Evolutionary conservation across 2,797 vertebrate genomes (phyloP).

Genomic region (Tinamus major): DNA sequence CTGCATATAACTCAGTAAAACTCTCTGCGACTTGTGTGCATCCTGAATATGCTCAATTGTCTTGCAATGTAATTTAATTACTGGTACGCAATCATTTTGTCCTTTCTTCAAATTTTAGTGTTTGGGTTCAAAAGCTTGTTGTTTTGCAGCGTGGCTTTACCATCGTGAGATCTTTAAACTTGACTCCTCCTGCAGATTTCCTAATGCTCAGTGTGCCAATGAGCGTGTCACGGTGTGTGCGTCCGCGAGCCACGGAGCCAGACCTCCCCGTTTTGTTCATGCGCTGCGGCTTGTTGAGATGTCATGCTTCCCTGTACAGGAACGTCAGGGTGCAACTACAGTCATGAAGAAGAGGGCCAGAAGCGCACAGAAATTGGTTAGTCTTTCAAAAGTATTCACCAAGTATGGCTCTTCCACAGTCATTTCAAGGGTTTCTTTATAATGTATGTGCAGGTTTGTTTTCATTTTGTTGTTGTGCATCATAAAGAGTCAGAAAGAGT

Average conservation of each 20-base stretch:
- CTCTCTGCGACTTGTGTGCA: background rate
- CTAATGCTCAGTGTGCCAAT: background rate
- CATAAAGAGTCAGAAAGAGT: fast-evolving
- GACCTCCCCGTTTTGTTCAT: fast-evolving
- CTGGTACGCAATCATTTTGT: background rate
- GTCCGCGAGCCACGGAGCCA: background rate
- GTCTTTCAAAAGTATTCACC: background rate
- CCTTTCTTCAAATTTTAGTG: background rate
- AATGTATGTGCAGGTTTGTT: background rate
- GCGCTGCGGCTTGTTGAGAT: fast-evolving
- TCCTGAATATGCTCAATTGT: background rate
- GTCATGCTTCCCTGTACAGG: background rate
- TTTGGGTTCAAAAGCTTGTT: no score
- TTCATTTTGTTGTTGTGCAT: background rate
- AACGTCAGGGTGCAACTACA: background rate
- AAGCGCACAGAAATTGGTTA: background rate
- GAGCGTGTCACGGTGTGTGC: background rate
- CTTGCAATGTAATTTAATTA: background rate
- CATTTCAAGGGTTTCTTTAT: background rate
- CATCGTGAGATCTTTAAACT: fast-evolving
- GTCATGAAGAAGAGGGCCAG: background rate
- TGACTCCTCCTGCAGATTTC: background rate
- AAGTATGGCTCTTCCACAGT: background rate
- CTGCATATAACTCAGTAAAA: background rate
- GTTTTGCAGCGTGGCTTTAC: background rate